These are phyloP conservation scores for Stegana nigrithorax DNA, from an alignment of 2,888 invertebrate species.

Conservation along the genomic window DNA sequence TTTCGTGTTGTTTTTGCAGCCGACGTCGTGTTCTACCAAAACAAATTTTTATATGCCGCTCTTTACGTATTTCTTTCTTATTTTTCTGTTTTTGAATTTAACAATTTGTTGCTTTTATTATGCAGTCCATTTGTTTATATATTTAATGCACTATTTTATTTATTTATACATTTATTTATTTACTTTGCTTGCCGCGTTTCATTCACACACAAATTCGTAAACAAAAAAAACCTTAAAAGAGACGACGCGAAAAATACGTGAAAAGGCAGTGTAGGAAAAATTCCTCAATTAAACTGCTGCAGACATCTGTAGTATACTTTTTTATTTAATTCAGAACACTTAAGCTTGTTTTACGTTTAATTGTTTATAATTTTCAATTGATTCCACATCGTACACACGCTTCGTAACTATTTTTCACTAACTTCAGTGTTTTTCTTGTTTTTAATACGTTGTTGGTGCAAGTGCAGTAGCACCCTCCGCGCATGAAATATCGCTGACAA, in stretches of 20 bases:
- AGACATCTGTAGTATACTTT: too few relatives aligned
- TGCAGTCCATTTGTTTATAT: too few relatives aligned
- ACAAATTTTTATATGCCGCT: constrained; percentile 6
- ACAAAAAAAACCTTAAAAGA: constrained; percentile 34
- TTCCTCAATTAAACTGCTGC: too few relatives aligned
- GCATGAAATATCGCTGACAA: too few relatives aligned
- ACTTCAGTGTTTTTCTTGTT: too few relatives aligned
- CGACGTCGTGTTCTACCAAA: background rate
- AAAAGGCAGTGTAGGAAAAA: too few relatives aligned
- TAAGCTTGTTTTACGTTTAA: too few relatives aligned
- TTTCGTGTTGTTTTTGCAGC: background rate
- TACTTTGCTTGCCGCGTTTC: background rate
- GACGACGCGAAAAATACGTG: constrained; percentile 17
- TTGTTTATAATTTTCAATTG: too few relatives aligned
- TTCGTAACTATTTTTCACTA: background rate
- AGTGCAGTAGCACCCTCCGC: background rate
- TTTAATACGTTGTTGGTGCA: too few relatives aligned
- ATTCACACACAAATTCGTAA: constrained; percentile 54
- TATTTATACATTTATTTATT: constrained; percentile 23
- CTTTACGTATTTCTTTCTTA: constrained; percentile 20
- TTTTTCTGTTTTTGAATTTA: constrained; percentile 29
- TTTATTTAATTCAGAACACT: background rate
- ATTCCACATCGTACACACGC: too few relatives aligned
- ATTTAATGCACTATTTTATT: too few relatives aligned
- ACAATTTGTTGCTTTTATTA: constrained; percentile 4